Evolutionary conservation across 2,113 vertebrate genomes (phyloP).

Genomic region (Oncorhynchus clarkii): DNA sequence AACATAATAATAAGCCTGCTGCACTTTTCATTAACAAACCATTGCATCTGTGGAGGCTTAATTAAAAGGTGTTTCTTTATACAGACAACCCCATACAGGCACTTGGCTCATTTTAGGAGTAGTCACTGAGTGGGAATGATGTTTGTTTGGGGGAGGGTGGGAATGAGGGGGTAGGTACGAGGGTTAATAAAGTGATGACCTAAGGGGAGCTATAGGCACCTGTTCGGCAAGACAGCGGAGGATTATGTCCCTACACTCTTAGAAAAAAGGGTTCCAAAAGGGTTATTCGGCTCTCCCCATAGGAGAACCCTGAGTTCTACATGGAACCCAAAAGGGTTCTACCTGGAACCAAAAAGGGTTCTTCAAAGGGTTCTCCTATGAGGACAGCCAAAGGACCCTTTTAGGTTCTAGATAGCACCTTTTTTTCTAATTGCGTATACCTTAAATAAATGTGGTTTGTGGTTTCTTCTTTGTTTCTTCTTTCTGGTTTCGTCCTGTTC

Average conservation of each 20-base stretch:
- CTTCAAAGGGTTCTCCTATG: too few relatives aligned
- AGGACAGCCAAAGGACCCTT: too few relatives aligned
- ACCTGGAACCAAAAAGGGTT: too few relatives aligned
- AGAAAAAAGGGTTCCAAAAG: too few relatives aligned
- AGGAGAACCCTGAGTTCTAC: too few relatives aligned
- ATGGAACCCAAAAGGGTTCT: too few relatives aligned
- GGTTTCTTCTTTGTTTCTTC: neutral
- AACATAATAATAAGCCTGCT: slow-evolving; percentile 8
- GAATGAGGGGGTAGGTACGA: neutral
- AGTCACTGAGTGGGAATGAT: slow-evolving; percentile 43
- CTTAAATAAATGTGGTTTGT: neutral
- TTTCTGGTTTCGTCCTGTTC: neutral
- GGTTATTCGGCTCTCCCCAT: too few relatives aligned
- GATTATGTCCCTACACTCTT: neutral
- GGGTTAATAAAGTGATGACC: slow-evolving; percentile 36
- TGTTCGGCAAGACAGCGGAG: slow-evolving; percentile 27
- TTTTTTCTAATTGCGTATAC: neutral
- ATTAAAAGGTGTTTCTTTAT: slow-evolving; percentile 39
- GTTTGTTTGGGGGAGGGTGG: slow-evolving; percentile 16
- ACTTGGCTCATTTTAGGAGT: slow-evolving; percentile 19
- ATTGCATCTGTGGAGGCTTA: slow-evolving; percentile 46
- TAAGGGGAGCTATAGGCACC: slow-evolving; percentile 36
- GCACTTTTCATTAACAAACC: slow-evolving; percentile 39
- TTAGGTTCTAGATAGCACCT: too few relatives aligned
- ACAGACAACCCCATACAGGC: slow-evolving; percentile 29